Evolutionary conservation across 1,140 invertebrate species (phyloP).

Genomic region (Drosophila persimilis): DNA sequence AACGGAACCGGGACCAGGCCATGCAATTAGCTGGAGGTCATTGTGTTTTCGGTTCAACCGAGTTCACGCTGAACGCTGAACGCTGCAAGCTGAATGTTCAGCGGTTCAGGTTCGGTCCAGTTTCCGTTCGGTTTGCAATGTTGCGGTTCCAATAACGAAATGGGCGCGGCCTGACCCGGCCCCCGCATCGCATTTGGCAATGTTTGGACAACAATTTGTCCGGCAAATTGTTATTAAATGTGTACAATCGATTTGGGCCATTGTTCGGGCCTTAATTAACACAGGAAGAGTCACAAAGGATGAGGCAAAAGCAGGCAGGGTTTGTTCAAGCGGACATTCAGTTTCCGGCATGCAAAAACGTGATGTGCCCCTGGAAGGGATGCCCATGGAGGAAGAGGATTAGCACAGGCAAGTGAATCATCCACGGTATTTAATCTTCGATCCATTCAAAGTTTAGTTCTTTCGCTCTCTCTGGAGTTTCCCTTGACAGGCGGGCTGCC

Average conservation of each 20-base stretch:
- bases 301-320: not conserved
- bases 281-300: slow-evolving; percentile 2
- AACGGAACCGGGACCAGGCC: slow-evolving; percentile 28
- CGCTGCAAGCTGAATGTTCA: slow-evolving; percentile 9
- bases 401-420: no score
- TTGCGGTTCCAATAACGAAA: slow-evolving; percentile 56
- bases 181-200: slow-evolving; percentile 49
- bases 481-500: slow-evolving; percentile 52
- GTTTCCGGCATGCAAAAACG: no score
- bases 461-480: not conserved
- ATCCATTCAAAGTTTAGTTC: slow-evolving; percentile 9
- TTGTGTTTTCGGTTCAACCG: slow-evolving; percentile 42
- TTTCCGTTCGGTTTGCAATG: slow-evolving; percentile 45
- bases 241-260: slow-evolving; percentile 58
- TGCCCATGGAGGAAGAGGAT: no score
- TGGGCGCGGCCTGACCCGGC: slow-evolving; percentile 59
- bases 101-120: slow-evolving; percentile 14
- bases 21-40: slow-evolving; percentile 77
- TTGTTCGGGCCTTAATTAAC: slow-evolving; percentile 55
- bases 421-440: not conserved
- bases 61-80: slow-evolving; percentile 21
- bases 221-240: slow-evolving; percentile 66
- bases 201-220: slow-evolving; percentile 68
- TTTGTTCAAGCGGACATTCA: no score
- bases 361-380: no score